A percentile compares a stretch with the other conserved stretches of the same genome.
phyloP scores from a whole-genome alignment of 2,888 invertebrate genomes.

The Diarsia brunnea region DNA sequence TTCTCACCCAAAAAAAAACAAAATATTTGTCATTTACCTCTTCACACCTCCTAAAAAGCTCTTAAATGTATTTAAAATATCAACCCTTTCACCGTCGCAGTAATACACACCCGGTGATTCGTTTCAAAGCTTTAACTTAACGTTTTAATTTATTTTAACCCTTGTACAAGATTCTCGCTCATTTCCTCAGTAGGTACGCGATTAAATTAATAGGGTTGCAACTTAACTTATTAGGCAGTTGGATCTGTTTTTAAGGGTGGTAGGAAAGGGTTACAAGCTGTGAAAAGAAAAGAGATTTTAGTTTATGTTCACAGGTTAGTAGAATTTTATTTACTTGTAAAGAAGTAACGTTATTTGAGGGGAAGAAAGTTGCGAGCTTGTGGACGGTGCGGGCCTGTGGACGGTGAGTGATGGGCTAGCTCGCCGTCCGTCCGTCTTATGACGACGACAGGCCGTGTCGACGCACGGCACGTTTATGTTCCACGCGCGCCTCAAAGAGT shows the following conservation, averaged over 20 bases:
- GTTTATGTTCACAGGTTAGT: background rate
- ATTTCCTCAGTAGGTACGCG: slow-evolving; percentile 55
- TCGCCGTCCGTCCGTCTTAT: too few species aligned
- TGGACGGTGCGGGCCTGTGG: too few species aligned
- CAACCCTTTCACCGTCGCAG: slow-evolving; percentile 29
- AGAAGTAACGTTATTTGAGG: background rate
- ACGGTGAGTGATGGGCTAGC: too few species aligned
- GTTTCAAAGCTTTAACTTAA: slow-evolving; percentile 54
- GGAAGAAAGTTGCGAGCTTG: too few species aligned
- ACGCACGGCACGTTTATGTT: too few species aligned
- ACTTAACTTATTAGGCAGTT: slow-evolving; percentile 45
- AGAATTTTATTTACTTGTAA: slow-evolving; percentile 1
- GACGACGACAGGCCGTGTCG: too few species aligned
- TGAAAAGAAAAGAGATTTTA: background rate
- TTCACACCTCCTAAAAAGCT: slow-evolving; percentile 3
- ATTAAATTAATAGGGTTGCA: slow-evolving; percentile 61
- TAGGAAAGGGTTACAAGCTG: background rate
- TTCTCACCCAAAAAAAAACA: background rate
- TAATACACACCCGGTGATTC: slow-evolving; percentile 55
- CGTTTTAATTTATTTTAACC: slow-evolving; percentile 66
- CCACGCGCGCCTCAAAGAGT: too few species aligned
- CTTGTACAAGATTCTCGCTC: slow-evolving; percentile 60
- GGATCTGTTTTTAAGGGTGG: slow-evolving; percentile 25
- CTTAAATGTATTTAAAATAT: slow-evolving; percentile 31
- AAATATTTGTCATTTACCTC: slow-evolving; percentile 11